Evolutionary conservation across 2,888 invertebrate species (phyloP), one percentile per base, ranked within the genome.

Genomic region (Drosophila percnosoma): DNA sequence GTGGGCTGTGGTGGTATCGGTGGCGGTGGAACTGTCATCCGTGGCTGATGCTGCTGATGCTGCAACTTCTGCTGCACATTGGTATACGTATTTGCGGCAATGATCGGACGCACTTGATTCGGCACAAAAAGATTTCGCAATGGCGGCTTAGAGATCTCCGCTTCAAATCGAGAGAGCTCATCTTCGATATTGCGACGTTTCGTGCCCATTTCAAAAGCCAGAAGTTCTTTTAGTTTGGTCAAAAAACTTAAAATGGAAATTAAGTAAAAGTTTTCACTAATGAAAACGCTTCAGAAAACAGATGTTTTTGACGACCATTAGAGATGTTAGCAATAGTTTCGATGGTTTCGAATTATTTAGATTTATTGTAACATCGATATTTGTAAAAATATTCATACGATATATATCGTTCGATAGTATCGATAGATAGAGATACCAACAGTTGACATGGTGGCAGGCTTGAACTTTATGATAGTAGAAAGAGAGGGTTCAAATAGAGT

Each of bases 121-220:
- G 94, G 94, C 11, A 94, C 94, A 40, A 94, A 93, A 21, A 94
- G 83, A 55, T 91, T 91, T 4, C 92, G 90, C 13, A 83, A 68
- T 11, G 89, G 77, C 2, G 92, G 92, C 51, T 92, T 92, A 0
- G 97, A 96, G 83, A 98, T 97, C 94, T 98, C 98, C 1, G 97
- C 97, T 91, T 98, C 98, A 91, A 98, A 98, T 89, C 97, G 96
- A 91, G 96, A 97, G 96, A 98, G 97, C 94, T 98, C 98, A 93
- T 97, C 97, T 93, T 98, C 98, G 96, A 98, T 98, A 93, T 96
- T 91, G 68, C 92, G 93, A 63, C 93, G 85, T 81, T 93, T 93
- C 29, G 91, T 91, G 36, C 92, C 92, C 93, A 93, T 93, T 65
- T 52, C 13, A 11, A 59, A 49, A 15, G 27, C 36, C 4, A 27